phyloP scores from a whole-genome alignment of 2,797 vertebrate species.

The Brotula barbata region DNA sequence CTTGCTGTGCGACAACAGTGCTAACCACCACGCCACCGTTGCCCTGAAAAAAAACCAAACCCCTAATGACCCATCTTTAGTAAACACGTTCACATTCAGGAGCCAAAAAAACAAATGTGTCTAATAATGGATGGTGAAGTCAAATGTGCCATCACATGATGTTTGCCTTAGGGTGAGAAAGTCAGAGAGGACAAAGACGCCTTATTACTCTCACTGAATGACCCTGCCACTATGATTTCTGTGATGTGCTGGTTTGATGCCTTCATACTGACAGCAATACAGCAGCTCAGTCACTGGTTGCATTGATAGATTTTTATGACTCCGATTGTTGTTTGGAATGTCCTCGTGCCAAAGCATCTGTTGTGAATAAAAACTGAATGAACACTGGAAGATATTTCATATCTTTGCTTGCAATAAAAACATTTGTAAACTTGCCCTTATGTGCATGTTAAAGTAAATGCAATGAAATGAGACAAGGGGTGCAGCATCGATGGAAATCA shows the following conservation, averaged over 20 bases:
- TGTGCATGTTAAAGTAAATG: slow-evolving; percentile 33
- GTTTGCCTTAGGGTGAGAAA: not conserved
- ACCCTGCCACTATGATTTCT: not conserved
- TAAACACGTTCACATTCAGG: not conserved
- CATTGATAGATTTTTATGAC: not conserved
- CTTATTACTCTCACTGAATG: not conserved
- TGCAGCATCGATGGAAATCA: slow-evolving; percentile 2
- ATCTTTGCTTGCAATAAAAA: slow-evolving; percentile 1
- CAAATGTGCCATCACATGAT: not conserved
- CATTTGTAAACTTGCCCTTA: slow-evolving; percentile 1
- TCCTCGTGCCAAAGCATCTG: not conserved
- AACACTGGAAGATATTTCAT: not conserved
- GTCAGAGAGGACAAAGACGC: slow-evolving; percentile 9
- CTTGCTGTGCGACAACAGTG: no score
- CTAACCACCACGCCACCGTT: no score
- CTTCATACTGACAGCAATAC: not conserved
- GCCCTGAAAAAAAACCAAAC: no score
- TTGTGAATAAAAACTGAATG: slow-evolving; percentile 9
- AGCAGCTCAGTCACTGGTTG: not conserved
- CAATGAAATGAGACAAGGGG: slow-evolving; percentile 7
- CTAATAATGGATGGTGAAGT: not conserved
- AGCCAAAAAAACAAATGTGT: not conserved
- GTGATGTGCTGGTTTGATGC: no score
- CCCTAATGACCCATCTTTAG: no score
- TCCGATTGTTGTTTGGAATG: not conserved